A percentile compares a stretch with the other conserved stretches of the same genome.
Conservation (phyloP, 2,113 vertebrate species). For the Noctilio leporinus region DNA sequence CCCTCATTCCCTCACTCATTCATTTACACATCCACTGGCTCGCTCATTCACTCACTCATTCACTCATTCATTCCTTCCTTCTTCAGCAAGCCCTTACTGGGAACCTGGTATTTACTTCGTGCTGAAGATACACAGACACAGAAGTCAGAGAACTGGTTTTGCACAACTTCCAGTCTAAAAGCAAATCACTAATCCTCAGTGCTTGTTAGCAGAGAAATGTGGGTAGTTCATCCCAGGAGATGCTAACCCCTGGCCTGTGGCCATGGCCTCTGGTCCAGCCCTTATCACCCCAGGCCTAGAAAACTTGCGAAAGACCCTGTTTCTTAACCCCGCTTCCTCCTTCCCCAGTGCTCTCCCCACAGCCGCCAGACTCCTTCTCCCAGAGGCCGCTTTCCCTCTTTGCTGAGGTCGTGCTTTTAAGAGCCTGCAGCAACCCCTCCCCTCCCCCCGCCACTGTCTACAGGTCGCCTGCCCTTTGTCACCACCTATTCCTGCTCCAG, state of each 20-base stretch:
- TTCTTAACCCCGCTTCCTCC: background rate
- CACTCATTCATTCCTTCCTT: background rate
- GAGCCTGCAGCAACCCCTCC: background rate
- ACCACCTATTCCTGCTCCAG: background rate
- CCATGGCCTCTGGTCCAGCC: rapidly evolving
- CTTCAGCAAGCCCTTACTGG: background rate
- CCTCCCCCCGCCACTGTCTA: background rate
- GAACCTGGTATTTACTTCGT: background rate
- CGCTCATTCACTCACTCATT: no score
- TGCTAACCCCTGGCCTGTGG: background rate
- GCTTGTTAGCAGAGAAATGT: rapidly evolving
- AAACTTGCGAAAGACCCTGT: background rate
- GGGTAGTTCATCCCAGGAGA: background rate
- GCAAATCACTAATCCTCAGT: background rate
- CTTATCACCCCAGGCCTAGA: background rate
- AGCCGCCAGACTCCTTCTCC: background rate
- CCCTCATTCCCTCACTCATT: background rate
- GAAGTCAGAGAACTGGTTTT: rapidly evolving
- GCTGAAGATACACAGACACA: background rate
- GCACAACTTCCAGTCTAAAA: background rate
- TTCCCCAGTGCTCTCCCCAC: background rate
- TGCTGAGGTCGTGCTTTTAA: background rate
- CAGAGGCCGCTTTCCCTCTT: background rate
- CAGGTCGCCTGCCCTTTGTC: background rate
- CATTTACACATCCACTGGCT: no score